Evolutionary conservation across 1,140 invertebrate species (phyloP), one percentile per base, ranked within the genome.

Genomic region (Grapholita molesta): DNA sequence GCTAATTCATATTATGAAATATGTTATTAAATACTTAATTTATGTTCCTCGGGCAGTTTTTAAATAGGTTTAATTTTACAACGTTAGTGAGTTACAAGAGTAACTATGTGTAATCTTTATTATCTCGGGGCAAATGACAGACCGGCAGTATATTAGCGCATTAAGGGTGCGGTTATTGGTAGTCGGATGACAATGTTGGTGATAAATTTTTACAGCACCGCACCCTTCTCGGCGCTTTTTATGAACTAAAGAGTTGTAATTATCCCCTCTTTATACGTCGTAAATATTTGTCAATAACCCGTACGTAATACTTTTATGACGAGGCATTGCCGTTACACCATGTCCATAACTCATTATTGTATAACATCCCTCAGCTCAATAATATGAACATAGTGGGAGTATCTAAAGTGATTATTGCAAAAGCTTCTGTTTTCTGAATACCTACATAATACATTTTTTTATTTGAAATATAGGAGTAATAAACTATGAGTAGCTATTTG

Each of bases 261-360:
- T 91, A 91, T 89, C 84, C 87, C 85, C 86, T 90, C 79, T 89
- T 88, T 88, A 88, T 90, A 88, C 84, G 77, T 82, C 82, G 88
- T 89, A 89, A 89, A 89, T 88, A 90, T 90, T 90, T 88, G 87
- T 89, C 87, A 90, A 89, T 88, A 89, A 85, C 84, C 83, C 84
- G 82, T 88, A 83, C 72, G 85, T 80, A 85, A 88, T 89, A 86
- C 81, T 83, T 88, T 89, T 89, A 90, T 90, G 83, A 82, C 86
- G 72, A 88, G 73, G 75, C 74, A 84, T 77, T 84, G 85, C 78
- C 69, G 78, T 76, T 82, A 82, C 84, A 86, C 80, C 80, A n/a
- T n/a, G n/a, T n/a, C n/a, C n/a, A 87, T 86, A 87, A 88, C 77
- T 86, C 83, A 88, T 85, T 84, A 85, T 83, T n/a, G n/a, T n/a